Percentiles rank a stretch among this genome's conserved stretches.
Conservation (phyloP, 2,888 invertebrate species). For the Leptodirus hochenwartii region DNA sequence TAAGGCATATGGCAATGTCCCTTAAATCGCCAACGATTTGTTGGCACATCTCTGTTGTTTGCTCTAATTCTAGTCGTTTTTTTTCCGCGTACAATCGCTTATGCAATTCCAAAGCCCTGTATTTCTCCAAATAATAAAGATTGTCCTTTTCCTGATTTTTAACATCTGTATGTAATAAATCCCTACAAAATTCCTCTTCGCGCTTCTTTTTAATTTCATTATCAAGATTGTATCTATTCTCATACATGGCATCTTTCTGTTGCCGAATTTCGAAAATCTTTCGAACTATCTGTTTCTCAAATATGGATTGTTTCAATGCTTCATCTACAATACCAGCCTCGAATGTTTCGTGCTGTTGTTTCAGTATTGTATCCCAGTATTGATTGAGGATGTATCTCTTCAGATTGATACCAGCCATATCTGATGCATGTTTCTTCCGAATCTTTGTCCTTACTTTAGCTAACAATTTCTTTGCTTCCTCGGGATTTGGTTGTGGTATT, state of each 20-base stretch:
- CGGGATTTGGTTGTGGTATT: constrained; percentile 15
- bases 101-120: constrained; percentile 33
- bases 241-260: constrained; percentile 34
- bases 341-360: constrained; percentile 32
- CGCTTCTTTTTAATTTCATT: constrained; percentile 1
- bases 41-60: constrained; percentile 32
- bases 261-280: constrained; percentile 39
- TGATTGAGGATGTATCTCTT: constrained; percentile 29
- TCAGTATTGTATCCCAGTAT: constrained; percentile 34
- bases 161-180: too few relatives aligned
- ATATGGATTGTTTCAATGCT: constrained; percentile 39
- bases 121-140: constrained; percentile 27
- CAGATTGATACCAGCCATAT: constrained; percentile 3
- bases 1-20: constrained; percentile 33
- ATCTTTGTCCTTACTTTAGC: constrained; percentile 30
- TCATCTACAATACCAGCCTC: constrained; percentile 34
- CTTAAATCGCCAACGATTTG: constrained; percentile 34
- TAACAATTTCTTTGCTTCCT: constrained; percentile 28
- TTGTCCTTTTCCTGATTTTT: constrained; percentile 12
- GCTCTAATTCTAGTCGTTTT: constrained; percentile 29
- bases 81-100: constrained; percentile 34
- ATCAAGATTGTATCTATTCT: constrained; percentile 28
- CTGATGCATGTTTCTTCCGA: constrained; percentile 25
- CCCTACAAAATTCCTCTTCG: constrained; percentile 6
- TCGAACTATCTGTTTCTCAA: constrained; percentile 45